Base-by-base conservation (phyloP, 2,888 invertebrate genomes). In the Hirtodrosophila confusa region DNA sequence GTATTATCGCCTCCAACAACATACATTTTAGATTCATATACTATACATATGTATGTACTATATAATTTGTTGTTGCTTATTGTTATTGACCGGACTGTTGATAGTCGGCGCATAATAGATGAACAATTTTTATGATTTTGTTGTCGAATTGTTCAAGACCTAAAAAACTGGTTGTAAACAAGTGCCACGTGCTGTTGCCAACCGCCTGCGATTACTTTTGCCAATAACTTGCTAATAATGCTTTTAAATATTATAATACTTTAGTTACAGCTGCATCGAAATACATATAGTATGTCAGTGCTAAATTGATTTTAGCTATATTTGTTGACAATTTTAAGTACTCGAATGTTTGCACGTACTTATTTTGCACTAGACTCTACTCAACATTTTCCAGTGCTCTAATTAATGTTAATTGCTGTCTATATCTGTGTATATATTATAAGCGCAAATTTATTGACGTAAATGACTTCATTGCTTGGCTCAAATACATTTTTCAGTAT, bases 361-460 rank as follows among this genome's bases (percentile, higher is more conserved):
- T 36, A 27, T 27, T 27, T 27, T 36, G 17, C 11, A 8, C 10
- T 11, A 29, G 23, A 10, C 35, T 50, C 35, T 51, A 62, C 61
- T 65, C 56, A 41, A 51, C 6, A 44, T 50, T 53, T 39, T 31
- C 40, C n/a, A 39, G 29, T 56, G 64, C 66, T 69, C 77, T 83
- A 83, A 83, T 85, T 83, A 80, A 71, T 78, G 86, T 64, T 85
- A 85, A 83, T 74, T 76, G 63, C 64, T 44, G 10, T 45, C 33
- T 29, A 17, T 57, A 45, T n/a, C 1, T 36, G 39, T 27, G 0
- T 49, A 7, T 56, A 48, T 41, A 39, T 57, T 56, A 48, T 41
- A 39, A 51, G 58, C 60, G 41, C 33, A 57, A 60, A 62, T 66
- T 51, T 75, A 63, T 63, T 66, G 74, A 57, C 50, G 41, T 29